Conservation (phyloP, 2,113 vertebrate genomes). For the Cromileptes altivelis region DNA sequence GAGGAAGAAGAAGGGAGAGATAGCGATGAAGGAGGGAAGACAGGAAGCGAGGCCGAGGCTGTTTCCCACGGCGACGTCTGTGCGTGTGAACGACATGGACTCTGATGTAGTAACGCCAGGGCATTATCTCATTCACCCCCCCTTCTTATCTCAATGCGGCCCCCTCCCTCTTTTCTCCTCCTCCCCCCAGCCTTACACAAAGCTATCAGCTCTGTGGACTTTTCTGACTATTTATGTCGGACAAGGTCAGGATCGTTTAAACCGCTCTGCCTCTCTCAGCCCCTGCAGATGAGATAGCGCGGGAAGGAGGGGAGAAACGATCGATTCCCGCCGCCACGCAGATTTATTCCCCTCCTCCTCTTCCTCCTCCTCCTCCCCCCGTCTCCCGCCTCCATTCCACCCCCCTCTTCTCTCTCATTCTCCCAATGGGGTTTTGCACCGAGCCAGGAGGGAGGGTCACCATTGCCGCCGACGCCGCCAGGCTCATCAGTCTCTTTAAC, state of each 20-base stretch:
- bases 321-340: conserved; percentile 79
- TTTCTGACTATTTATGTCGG: conserved; percentile 89
- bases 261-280: conserved; percentile 80
- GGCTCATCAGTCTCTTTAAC: conserved; percentile 82
- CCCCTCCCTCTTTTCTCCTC: conserved; percentile 16
- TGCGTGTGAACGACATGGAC: conserved; percentile 54
- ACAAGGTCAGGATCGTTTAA: conserved; percentile 89
- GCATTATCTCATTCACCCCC: conserved; percentile 74
- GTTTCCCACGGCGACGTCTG: conserved; percentile 68
- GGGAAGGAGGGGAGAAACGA: conserved; percentile 74
- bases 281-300: conserved; percentile 84
- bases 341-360: conserved; percentile 78
- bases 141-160: conserved; percentile 67
- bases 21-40: conserved; percentile 25
- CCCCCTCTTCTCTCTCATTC: conserved; percentile 31
- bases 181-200: conserved; percentile 65
- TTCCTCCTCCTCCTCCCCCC: conserved; percentile 17
- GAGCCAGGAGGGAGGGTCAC: conserved; percentile 29
- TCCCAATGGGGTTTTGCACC: conserved; percentile 21
- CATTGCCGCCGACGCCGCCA: neutral
- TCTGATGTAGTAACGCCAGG: conserved; percentile 75
- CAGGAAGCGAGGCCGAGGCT: conserved; percentile 50
- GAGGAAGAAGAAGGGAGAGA: conserved; percentile 40
- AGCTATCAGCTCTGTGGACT: conserved; percentile 85
- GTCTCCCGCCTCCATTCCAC: neutral